Percentiles rank a stretch among this genome's conserved stretches.
These are phyloP conservation scores for Drosophila busckii DNA, from an alignment of 1,140 invertebrate species.

Conservation along the genomic window DNA sequence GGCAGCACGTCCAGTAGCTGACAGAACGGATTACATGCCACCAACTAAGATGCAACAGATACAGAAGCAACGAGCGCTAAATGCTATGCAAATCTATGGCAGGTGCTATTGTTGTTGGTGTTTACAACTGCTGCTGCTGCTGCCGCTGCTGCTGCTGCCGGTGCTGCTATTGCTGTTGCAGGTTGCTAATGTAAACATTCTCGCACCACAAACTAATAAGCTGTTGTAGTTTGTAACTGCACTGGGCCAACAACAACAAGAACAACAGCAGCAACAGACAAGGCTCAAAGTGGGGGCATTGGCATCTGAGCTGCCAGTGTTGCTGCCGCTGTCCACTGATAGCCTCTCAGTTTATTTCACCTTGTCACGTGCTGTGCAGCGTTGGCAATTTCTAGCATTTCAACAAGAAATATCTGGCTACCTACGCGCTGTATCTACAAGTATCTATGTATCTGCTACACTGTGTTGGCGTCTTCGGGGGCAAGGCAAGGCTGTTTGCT, in stretches of 20 bases:
- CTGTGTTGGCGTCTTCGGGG: slow-evolving; percentile 10
- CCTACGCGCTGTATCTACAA: slow-evolving; percentile 49
- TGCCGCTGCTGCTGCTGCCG: neutral
- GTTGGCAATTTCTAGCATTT: slow-evolving; percentile 70
- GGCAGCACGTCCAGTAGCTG: slow-evolving; percentile 9
- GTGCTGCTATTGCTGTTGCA: slow-evolving; percentile 10
- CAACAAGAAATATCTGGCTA: slow-evolving; percentile 66
- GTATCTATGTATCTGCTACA: slow-evolving; percentile 13
- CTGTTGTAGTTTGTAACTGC: slow-evolving; percentile 61
- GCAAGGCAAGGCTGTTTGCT: slow-evolving; percentile 14
- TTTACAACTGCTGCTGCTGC: neutral
- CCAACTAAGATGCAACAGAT: slow-evolving; percentile 22
- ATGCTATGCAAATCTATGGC: slow-evolving; percentile 37
- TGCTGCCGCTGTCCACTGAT: slow-evolving; percentile 42
- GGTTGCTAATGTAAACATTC: slow-evolving; percentile 35
- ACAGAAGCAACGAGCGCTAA: slow-evolving; percentile 30
- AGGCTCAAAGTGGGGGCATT: slow-evolving; percentile 14
- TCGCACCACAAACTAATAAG: slow-evolving; percentile 68
- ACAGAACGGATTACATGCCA: slow-evolving; percentile 29
- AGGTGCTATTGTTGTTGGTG: slow-evolving; percentile 10
- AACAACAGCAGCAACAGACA: slow-evolving; percentile 20
- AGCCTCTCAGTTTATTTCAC: slow-evolving; percentile 74
- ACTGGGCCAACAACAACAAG: slow-evolving; percentile 7
- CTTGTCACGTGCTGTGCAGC: slow-evolving; percentile 65
- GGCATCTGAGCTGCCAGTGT: neutral